Conservation (phyloP, 1,140 invertebrate genomes). For the Pinna nobilis region DNA sequence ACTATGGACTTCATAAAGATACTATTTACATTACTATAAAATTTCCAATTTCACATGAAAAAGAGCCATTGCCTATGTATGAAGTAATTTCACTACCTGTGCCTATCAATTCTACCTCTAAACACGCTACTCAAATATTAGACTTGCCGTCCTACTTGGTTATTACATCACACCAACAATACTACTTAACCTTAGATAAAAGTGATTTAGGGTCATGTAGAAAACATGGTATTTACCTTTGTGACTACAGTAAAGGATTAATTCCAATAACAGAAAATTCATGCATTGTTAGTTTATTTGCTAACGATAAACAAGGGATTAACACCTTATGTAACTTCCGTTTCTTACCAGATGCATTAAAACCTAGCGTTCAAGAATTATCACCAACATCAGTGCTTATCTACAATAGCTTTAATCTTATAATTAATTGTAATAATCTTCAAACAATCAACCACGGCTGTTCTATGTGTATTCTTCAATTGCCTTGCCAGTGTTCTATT, state of each 20-base stretch:
- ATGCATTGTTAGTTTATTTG: constrained; percentile 5
- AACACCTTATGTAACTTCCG: constrained; percentile 30
- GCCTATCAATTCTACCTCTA: constrained; percentile 14
- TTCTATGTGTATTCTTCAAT: constrained; percentile 22
- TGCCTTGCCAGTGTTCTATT: constrained; percentile 30
- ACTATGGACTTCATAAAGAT: constrained; percentile 6
- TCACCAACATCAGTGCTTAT: constrained; percentile 4
- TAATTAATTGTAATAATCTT: constrained; percentile 11
- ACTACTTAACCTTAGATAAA: neutral
- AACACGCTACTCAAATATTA: constrained; percentile 27
- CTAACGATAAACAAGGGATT: constrained; percentile 2
- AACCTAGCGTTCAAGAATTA: constrained; percentile 5
- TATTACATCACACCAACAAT: constrained; percentile 14
- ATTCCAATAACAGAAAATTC: neutral
- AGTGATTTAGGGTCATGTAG: neutral
- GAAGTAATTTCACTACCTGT: constrained; percentile 12
- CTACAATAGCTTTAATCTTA: constrained; percentile 14
- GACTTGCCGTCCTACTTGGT: constrained; percentile 19
- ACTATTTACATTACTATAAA: constrained; percentile 4
- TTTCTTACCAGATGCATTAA: constrained; percentile 13
- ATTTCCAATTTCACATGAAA: constrained; percentile 10
- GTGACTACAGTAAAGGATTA: constrained; percentile 5
- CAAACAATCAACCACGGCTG: constrained; percentile 23
- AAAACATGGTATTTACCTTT: neutral
- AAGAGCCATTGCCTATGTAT: neutral